Conservation (phyloP, 2,888 invertebrate genomes). For the Polydrusus tereticollis region DNA sequence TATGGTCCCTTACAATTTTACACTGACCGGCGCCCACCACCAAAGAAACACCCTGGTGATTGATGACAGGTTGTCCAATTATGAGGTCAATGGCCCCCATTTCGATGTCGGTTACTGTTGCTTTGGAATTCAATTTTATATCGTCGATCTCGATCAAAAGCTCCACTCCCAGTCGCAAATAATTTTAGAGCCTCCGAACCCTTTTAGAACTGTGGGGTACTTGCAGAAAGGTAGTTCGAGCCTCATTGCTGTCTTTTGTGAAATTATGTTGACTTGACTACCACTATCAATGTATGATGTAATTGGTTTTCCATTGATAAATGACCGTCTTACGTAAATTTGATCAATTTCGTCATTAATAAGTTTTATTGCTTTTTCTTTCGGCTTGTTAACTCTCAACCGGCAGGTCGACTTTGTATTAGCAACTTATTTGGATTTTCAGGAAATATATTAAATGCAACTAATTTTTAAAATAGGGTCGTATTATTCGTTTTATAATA, state of each 20-base stretch:
- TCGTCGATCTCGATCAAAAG: slow-evolving; percentile 9
- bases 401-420: too few relatives aligned
- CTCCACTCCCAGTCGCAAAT: not conserved
- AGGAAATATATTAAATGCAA: too few relatives aligned
- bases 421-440: too few relatives aligned
- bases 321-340: not conserved
- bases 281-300: slow-evolving; percentile 6
- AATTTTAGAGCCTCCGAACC: slow-evolving; percentile 9
- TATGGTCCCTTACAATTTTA: too few relatives aligned
- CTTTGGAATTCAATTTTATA: slow-evolving; percentile 1
- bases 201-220: slow-evolving; percentile 21
- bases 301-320: not conserved
- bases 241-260: not conserved
- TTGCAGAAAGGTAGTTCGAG: not conserved
- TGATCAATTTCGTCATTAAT: not conserved
- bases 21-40: too few relatives aligned
- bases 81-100: slow-evolving; percentile 23
- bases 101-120: slow-evolving; percentile 9
- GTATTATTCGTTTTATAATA: too few relatives aligned
- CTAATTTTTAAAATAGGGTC: too few relatives aligned
- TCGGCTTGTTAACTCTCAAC: too few relatives aligned
- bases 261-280: slow-evolving; percentile 5
- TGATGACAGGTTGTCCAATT: slow-evolving; percentile 32
- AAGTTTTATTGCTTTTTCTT: too few relatives aligned
- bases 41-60: slow-evolving; percentile 12